These are phyloP conservation scores for Heliconius hermathena DNA, from an alignment of 1,140 invertebrate species.

Conservation along the genomic window DNA sequence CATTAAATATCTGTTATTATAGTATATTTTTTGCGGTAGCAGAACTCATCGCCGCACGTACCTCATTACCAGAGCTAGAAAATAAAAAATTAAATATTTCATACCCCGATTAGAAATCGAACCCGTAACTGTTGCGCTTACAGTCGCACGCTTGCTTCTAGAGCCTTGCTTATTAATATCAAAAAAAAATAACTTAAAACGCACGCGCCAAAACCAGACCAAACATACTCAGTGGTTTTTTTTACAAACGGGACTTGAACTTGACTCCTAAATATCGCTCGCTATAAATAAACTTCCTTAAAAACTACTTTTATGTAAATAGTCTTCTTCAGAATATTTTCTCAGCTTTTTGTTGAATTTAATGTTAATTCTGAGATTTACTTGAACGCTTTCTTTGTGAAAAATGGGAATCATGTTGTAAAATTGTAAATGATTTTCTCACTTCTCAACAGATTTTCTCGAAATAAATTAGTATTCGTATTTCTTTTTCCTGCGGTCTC, in stretches of 20 bases:
- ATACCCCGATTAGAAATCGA: too few species aligned
- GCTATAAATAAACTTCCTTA: background rate
- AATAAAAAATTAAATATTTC: too few species aligned
- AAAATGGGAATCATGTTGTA: background rate
- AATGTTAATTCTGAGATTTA: constrained; percentile 1
- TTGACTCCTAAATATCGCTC: background rate
- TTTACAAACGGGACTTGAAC: background rate
- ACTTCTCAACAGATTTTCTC: background rate
- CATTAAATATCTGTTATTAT: too few species aligned
- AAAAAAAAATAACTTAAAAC: too few species aligned
- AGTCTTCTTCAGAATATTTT: background rate
- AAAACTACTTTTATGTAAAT: background rate
- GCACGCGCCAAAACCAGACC: too few species aligned
- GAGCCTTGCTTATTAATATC: too few species aligned
- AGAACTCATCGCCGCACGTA: too few species aligned
- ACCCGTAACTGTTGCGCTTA: too few species aligned
- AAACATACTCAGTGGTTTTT: too few species aligned
- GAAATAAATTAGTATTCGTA: constrained; percentile 8
- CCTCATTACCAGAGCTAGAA: too few species aligned
- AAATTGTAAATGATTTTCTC: constrained; percentile 14
- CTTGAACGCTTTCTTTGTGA: background rate
- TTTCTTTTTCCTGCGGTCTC: background rate
- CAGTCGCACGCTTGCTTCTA: too few species aligned
- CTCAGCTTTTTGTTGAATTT: background rate
- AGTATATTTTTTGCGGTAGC: too few species aligned